Base-by-base conservation (phyloP, 2,888 invertebrate species). In the Germaria angustata region DNA sequence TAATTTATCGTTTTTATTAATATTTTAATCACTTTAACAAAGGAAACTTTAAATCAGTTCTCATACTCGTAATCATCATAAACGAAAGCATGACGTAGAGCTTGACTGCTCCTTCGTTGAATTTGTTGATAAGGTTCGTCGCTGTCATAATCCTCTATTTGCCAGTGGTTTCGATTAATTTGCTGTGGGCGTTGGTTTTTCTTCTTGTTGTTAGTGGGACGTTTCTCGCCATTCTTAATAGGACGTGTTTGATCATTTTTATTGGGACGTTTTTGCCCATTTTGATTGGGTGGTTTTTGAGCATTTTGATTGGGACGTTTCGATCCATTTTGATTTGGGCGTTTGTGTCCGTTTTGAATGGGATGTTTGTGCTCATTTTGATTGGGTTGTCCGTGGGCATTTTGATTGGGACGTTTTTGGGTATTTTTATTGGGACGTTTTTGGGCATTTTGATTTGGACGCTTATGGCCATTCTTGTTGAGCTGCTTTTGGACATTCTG, bases 21-120 rank as follows among this genome's bases (percentile, higher is more conserved):
- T 15, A 20, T 11, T 49, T 20, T 20, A 6, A 11, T 13, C 6
- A 24, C n/a, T 51, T 41, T 28, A 28, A 5, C 6, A 6, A 6
- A 28, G 6, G n/a, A 51, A n/a, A 15, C 0, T 11, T 15, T 1
- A 11, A 34, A 20, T 20, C 2, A 17, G 17, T 11, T 68, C 49
- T 28, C 63, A 2, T 57, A 41, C 3, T 63, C 22, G 7, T 59
- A 41, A 8, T 65, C 55, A 15, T 72, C 49, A 34, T 77, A 79
- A 20, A 66, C 71, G 13, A 20, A 36, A 6, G 9, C 44, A 4
- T 44, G 53, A 15, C 80, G 85, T 13, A 82, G 84, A 34, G 55
- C 57, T 44, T 75, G 81, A 55, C 66, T 73, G 2, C 41, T 63
- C 65, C 84, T 59, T 57, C 66, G 75, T 83, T 85, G 78, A 63